Base-by-base conservation (phyloP, 2,888 invertebrate species). In the Brachynemurus nebulosus region DNA sequence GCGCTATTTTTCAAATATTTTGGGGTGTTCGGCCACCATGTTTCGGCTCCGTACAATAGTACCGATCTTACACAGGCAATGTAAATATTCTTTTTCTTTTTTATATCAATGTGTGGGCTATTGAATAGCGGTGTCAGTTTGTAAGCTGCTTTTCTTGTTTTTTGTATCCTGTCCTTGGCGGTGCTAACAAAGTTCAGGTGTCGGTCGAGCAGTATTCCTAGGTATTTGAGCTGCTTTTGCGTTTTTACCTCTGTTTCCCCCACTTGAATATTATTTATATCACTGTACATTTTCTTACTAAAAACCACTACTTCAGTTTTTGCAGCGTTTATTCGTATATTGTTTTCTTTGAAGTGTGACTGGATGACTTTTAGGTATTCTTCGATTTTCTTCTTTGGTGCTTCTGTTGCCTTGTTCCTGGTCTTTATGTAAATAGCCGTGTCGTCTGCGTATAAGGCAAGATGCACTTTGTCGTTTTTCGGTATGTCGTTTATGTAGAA, bases 401-500 rank as follows among this genome's bases (percentile, higher is more conserved):
- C 23, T 7, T 7, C 7, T 23, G 9, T 6, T 23, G 23, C 9
- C 6, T 23, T 23, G 23, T 23, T 23, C 6, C 9, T 7, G 23
- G 23, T 7, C 50, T 45, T 47, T 6, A 9, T 23, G n/a, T 40
- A 27, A n/a, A 44, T n/a, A n/a, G 47, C 50, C 40, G 49, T 54
- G 47, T 45, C 48, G 17, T 44, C 48, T 6, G 48, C 49, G 46
- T 40, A 54, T 6, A 17, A 48, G 42, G 25, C 50, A 6, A 30
- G 44, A 6, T 42, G 40, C 2, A 43, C 42, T 47, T 6, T 46
- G 45, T 1, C 37, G 34, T 43, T 48, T 44, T 40, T 50, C 25
- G 19, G 53, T 51, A 53, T 52, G 48, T 48, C 56, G 12, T 47
- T 47, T 2, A 50, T 48, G 42, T 49, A 54, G 2, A 54, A 9